Conservation (phyloP, 2,888 invertebrate species). For the Microctonus brassicae region DNA sequence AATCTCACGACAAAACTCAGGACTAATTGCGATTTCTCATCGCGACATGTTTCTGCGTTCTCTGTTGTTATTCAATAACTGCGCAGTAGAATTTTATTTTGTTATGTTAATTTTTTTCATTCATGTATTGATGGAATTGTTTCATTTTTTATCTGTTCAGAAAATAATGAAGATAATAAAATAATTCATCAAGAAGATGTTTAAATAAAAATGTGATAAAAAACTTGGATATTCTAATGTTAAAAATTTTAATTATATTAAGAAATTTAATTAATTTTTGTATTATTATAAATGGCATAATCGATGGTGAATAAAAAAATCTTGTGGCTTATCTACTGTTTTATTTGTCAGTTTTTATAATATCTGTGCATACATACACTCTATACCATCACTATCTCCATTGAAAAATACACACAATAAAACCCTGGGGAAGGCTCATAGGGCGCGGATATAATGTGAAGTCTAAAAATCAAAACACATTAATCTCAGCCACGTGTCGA, state of each 20-base stretch:
- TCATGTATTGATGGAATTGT: not conserved
- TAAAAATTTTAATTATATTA: not conserved
- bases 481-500: constrained; percentile 68
- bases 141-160: not conserved
- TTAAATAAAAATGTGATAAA: not conserved
- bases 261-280: not conserved
- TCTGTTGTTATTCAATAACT: not conserved
- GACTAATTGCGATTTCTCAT: constrained; percentile 15
- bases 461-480: constrained; percentile 70
- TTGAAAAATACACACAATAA: constrained; percentile 48
- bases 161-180: not conserved
- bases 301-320: not conserved
- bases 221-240: not conserved
- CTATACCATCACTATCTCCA: constrained; percentile 24
- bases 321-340: constrained; percentile 9
- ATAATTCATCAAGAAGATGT: not conserved
- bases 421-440: constrained; percentile 53
- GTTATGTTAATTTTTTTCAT: not conserved
- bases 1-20: not conserved
- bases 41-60: not conserved
- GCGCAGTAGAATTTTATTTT: not conserved
- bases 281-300: not conserved
- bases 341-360: not conserved
- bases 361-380: not conserved
- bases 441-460: constrained; percentile 60